Conservation (phyloP, 2,888 invertebrate species). For the Eupithecia pulchellata region DNA sequence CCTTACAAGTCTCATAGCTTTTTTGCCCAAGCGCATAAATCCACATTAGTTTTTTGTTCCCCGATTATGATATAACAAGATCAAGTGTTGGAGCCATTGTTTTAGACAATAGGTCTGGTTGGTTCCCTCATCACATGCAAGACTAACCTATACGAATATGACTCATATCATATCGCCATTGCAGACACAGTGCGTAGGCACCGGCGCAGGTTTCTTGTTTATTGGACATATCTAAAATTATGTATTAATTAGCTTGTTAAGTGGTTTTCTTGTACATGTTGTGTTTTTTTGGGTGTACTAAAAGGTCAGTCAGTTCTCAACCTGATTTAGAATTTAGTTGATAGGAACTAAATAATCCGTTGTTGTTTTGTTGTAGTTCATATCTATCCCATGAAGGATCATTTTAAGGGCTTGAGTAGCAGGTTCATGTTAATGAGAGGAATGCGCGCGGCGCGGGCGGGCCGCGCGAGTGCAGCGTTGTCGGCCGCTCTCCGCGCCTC, state of each 20-base stretch:
- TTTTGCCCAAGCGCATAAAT: slow-evolving; percentile 56
- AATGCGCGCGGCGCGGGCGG: slow-evolving; percentile 31
- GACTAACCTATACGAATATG: slow-evolving; percentile 49
- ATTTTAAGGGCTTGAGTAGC: neutral
- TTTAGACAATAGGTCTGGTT: slow-evolving; percentile 79
- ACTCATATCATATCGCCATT: slow-evolving; percentile 71
- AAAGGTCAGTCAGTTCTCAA: slow-evolving; percentile 11
- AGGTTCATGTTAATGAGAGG: slow-evolving; percentile 22
- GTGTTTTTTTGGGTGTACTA: slow-evolving; percentile 1
- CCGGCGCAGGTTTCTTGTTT: slow-evolving; percentile 56
- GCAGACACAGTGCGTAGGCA: slow-evolving; percentile 56
- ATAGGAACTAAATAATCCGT: neutral
- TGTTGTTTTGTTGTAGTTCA: neutral
- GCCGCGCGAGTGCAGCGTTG: slow-evolving; percentile 50
- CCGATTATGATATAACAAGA: slow-evolving; percentile 76
- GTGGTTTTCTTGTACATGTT: slow-evolving; percentile 17
- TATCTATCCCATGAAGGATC: neutral
- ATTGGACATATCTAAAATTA: slow-evolving; percentile 9
- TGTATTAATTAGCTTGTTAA: slow-evolving; percentile 45
- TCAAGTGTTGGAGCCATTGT: slow-evolving; percentile 77
- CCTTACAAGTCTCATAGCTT: slow-evolving; percentile 31
- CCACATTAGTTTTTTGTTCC: slow-evolving; percentile 66
- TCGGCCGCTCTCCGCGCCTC: slow-evolving; percentile 56
- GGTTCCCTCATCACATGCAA: slow-evolving; percentile 71
- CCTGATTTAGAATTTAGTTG: slow-evolving; percentile 9